Evolutionary conservation across 2,797 vertebrate genomes (phyloP), one percentile per base, ranked within the genome.

Genomic region (Cryptoblepharus egeriae): DNA sequence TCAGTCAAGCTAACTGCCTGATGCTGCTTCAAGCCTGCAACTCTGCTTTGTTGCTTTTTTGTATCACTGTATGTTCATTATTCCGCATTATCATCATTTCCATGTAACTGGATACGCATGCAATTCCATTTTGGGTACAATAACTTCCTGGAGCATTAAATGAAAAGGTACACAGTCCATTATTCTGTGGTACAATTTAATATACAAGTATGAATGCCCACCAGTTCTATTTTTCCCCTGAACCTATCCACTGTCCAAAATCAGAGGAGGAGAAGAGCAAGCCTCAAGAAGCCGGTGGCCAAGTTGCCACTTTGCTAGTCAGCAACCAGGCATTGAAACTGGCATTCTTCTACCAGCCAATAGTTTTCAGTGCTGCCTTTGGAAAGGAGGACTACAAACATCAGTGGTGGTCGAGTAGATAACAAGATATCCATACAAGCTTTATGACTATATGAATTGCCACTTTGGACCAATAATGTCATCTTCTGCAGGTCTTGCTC

Each of bases 61-160:
- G 61, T 39, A 37, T n/a, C 74, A 42, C 39, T 42, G 39, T 4
- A 30, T 64, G 63, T 69, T 69, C 37, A 61, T 82, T 82, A 60
- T 11, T 37, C 24, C 32, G 26, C 57, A 69, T 68, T 76, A 82
- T 20, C 73, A 52, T 76, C 74, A 75, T 37, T 82, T 82, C n/a
- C 64, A 60, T 69, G 15, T n/a, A 45, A 69, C 64, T 60, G 73
- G 69, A 10, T 75, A 42, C 42, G 39, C 63, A 28, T 49, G 55
- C 16, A 82, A 52, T 49, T 70, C 42, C 37, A 3, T 69, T 70
- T 69, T n/a, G 28, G 28, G 39, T 37, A 68, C 39, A 77, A 37
- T n/a, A 77, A 45, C 16, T 37, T 24, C 39, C 24, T 28, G 70
- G 22, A 76, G 67, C 24, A 37, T 76, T 52, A 70, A n/a, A 61